Percentiles rank a stretch among this genome's conserved stretches.
These are phyloP conservation scores for Tribolium madens DNA, from an alignment of 1,140 invertebrate genomes.

Conservation along the genomic window DNA sequence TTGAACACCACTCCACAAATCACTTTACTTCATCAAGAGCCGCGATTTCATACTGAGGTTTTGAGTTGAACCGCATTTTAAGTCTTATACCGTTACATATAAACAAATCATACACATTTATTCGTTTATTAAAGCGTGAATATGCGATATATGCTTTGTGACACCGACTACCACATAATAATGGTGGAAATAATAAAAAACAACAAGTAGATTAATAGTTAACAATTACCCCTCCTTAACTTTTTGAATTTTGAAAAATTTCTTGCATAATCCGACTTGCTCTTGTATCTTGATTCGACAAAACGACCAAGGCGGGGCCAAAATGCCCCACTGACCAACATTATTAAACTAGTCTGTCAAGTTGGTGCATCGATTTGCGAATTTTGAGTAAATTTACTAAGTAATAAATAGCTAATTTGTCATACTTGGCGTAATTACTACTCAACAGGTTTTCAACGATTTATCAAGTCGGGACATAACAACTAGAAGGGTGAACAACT, in stretches of 20 bases:
- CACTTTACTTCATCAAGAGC: slow-evolving; percentile 26
- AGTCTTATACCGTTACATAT: slow-evolving; percentile 56
- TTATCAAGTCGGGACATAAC: too few relatives aligned
- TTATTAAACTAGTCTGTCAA: slow-evolving; percentile 46
- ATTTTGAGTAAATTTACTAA: background rate
- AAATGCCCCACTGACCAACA: slow-evolving; percentile 55
- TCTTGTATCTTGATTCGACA: slow-evolving; percentile 21
- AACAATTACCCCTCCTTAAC: background rate
- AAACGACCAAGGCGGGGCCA: slow-evolving; percentile 30
- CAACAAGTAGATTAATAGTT: slow-evolving; percentile 6
- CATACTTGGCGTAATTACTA: too few relatives aligned
- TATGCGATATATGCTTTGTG: slow-evolving; percentile 39
- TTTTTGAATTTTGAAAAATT: background rate
- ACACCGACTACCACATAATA: slow-evolving; percentile 22
- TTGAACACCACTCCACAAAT: slow-evolving; percentile 6
- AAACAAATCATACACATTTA: slow-evolving; percentile 61
- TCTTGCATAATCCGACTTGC: background rate
- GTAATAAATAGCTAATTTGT: background rate
- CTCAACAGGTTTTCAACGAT: too few relatives aligned
- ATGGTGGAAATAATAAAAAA: slow-evolving; percentile 1
- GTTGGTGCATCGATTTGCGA: background rate
- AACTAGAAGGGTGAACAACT: too few relatives aligned
- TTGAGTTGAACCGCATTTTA: slow-evolving; percentile 49
- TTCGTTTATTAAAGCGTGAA: slow-evolving; percentile 59
- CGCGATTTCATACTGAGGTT: slow-evolving; percentile 25